These are phyloP conservation scores for Merodon equestris DNA, from an alignment of 2,888 invertebrate genomes.

Conservation along the genomic window DNA sequence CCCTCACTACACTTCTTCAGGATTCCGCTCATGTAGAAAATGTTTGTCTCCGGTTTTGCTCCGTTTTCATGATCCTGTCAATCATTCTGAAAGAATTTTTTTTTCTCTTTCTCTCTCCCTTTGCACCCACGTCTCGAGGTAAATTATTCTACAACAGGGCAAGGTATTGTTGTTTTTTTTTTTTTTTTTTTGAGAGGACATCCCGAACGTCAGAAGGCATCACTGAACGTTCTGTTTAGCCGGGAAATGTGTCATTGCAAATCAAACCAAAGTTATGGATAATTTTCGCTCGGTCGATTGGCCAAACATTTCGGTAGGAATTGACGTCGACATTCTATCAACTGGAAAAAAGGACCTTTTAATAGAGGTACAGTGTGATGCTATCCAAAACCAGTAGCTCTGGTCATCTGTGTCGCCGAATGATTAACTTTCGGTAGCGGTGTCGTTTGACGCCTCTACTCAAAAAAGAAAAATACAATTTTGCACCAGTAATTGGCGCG, in stretches of 20 bases:
- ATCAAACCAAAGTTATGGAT: constrained; percentile 60
- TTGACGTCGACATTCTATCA: constrained; percentile 59
- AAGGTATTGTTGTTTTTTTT: constrained; percentile 24
- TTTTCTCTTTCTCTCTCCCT: too few species aligned
- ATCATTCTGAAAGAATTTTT: constrained; percentile 43
- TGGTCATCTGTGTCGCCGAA: constrained; percentile 30
- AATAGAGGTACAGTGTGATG: too few species aligned
- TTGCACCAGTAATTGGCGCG: constrained; percentile 51
- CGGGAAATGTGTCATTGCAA: constrained; percentile 64
- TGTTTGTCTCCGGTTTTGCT: constrained; percentile 46
- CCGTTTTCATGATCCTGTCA: constrained; percentile 61
- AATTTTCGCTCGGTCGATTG: constrained; percentile 36
- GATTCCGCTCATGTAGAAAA: constrained; percentile 66
- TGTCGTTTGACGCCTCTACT: constrained; percentile 63
- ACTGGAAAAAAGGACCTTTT: constrained; percentile 45
- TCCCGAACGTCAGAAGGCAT: constrained; percentile 51
- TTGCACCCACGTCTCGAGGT: constrained; percentile 48
- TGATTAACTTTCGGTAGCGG: constrained; percentile 61
- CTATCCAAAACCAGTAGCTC: constrained; percentile 44
- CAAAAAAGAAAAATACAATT: constrained; percentile 12
- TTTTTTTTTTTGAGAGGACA: constrained; percentile 9
- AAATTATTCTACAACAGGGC: constrained; percentile 39
- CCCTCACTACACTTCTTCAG: constrained; percentile 22
- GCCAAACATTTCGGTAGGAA: constrained; percentile 49
- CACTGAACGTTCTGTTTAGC: constrained; percentile 61